Base-by-base conservation (phyloP, 92 coral and sea anemone genomes). In the Palythoa heliodiscus region DNA sequence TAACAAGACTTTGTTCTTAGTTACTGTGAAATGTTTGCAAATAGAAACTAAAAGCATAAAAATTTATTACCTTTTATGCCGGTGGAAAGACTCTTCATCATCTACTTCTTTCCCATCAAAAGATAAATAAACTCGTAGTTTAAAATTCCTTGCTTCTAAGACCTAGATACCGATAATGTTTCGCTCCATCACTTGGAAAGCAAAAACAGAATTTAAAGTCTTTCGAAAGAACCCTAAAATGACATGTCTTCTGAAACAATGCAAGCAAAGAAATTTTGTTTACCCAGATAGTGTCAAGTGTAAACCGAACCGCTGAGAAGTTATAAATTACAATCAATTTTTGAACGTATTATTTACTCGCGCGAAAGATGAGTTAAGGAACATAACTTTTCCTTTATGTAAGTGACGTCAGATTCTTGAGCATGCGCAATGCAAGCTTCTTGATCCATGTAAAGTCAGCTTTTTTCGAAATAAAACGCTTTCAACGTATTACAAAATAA, bases 61-160 rank as follows among this genome's bases (percentile, higher is more conserved):
- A 9, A 24, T 6, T 24, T 17, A 37, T 58, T 78, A 80, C 84
- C 84, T 80, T 63, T 80, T 14, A 47, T 48, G 63, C 47, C 74
- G 13, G 73, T n/a, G 11, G 84, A 80, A 80, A n/a, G 74, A n/a
- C 60, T 80, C 74, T 66, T 80, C 84, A 80, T 80, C n/a, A 13
- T 66, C 47, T 50, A 15, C 58, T 52, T 52, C 19, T 29, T 75
- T 29, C 40, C 25, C 68, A 55, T 23, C 22, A 40, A 57, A 76
- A 7, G 12, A 75, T 52, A 50, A 23, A 73, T 20, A 43, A 43
- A 43, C 11, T 11, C 78, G 15, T 20, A 20, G 52, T 10, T 16
- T 7, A 76, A 57, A 24, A 20, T 76, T 38, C 52, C n/a, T 19
- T 17, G 76, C n/a, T 29, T 15, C 52, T 11, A 48, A 8, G 11